These are phyloP conservation scores for Cyanocitta stelleri DNA, from an alignment of 2,113 vertebrate genomes.

Conservation along the genomic window DNA sequence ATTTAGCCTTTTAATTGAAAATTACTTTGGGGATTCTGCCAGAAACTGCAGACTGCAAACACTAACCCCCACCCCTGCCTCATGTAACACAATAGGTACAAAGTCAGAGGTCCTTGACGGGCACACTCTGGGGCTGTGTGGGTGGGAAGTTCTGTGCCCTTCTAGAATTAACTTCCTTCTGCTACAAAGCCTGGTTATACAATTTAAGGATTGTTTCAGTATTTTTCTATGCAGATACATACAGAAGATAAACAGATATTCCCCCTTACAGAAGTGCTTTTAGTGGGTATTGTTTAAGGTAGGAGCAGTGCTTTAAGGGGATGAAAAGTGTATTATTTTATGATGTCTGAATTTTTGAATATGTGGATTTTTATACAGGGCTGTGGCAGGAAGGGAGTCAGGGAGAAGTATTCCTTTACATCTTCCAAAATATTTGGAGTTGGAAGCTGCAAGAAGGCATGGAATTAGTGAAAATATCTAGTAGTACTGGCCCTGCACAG, in stretches of 20 bases:
- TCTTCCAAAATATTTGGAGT: neutral
- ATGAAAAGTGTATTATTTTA: neutral
- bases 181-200: slow-evolving; percentile 50
- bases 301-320: neutral
- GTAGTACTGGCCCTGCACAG: neutral
- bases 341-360: neutral
- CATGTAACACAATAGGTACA: slow-evolving; percentile 68
- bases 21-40: slow-evolving; percentile 74
- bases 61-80: slow-evolving; percentile 64
- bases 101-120: slow-evolving; percentile 67
- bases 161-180: slow-evolving; percentile 48
- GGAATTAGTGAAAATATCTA: neutral
- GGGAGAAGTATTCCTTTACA: neutral
- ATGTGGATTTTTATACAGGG: neutral
- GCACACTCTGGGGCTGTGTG: slow-evolving; percentile 64
- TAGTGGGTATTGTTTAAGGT: neutral
- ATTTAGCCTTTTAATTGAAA: slow-evolving; percentile 75
- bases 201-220: slow-evolving; percentile 54
- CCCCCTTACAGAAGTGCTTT: slow-evolving; percentile 29
- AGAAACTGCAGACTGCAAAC: slow-evolving; percentile 71
- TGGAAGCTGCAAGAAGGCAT: neutral
- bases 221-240: slow-evolving; percentile 56
- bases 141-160: slow-evolving; percentile 71
- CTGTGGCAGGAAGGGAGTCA: neutral
- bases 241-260: slow-evolving; percentile 54